Evolutionary conservation across 1,140 invertebrate genomes (phyloP), one percentile per base, ranked within the genome.

Genomic region (Vanessa atalanta): DNA sequence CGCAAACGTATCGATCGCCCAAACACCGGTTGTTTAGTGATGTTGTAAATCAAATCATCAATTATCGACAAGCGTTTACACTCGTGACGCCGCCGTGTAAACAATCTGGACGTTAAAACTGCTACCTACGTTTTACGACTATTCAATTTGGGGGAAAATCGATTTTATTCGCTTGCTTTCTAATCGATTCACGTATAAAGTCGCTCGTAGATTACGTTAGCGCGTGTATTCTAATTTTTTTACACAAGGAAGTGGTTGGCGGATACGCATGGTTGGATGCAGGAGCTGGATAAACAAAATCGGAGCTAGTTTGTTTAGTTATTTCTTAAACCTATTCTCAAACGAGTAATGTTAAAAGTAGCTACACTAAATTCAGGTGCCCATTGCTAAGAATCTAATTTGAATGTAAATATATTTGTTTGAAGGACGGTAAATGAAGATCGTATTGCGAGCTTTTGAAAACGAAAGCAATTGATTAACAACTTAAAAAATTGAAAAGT

Each of bases 1-100:
- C 57, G 51, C 82, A 77, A 75, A 73, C 84, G 81, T 83, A 83
- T 81, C 82, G 82, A 81, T 85, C 80, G 77, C 84, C 88, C 84
- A 91, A 91, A 91, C 90, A 90, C 84, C 87, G 88, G 86, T 88
- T 92, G 89, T 92, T 92, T 92, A 89, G 89, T 91, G 88, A 89
- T 87, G 90, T 85, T 91, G 88, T 92, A 92, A 91, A 92, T 92
- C 90, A 92, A 92, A 90, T 92, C 90, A 90, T 92, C 90, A 92
- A 92, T 92, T 92, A 92, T 89, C 88, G 89, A 90, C 88, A 88
- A 90, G 79, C 87, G 90, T 92, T 92, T 92, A 92, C 84, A 88
- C 88, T 89, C 83, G 87, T 86, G 88, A 91, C 87, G 88, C 88
- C 89, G 87, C 89, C 88, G 75, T 87, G 90, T 92, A 92, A 92